Conservation (phyloP, 2,888 invertebrate genomes). For the Diachrysia chrysitis region DNA sequence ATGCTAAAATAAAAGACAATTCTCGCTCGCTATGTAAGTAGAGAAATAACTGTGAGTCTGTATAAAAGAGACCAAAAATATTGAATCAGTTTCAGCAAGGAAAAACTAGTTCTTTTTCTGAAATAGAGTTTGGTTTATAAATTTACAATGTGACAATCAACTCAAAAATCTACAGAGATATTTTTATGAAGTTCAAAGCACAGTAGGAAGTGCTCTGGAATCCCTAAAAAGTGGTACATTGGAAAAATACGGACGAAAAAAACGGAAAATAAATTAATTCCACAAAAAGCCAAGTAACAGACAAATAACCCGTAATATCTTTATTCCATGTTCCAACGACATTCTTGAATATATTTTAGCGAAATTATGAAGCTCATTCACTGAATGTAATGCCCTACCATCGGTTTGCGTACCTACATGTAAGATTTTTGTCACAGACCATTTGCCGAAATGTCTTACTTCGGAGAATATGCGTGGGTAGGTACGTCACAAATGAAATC, state of each 20-base stretch:
- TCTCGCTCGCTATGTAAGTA: too few relatives aligned
- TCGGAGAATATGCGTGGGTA: conserved; percentile 26
- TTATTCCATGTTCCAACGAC: conserved; percentile 22
- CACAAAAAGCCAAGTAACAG: conserved; percentile 20
- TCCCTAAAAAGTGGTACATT: not conserved
- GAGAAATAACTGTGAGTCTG: too few relatives aligned
- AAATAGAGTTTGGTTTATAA: too few relatives aligned
- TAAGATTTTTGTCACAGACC: conserved; percentile 50
- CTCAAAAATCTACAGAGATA: too few relatives aligned
- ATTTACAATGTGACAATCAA: too few relatives aligned
- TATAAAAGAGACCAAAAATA: too few relatives aligned
- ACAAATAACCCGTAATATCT: conserved; percentile 45
- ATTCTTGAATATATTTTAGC: conserved; percentile 50
- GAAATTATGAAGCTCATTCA: conserved; percentile 54
- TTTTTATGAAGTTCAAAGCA: not conserved
- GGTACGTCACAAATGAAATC: conserved; percentile 40
- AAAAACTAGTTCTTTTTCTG: too few relatives aligned
- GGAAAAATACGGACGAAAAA: not conserved
- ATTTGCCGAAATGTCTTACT: conserved; percentile 41
- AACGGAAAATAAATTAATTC: conserved; percentile 17
- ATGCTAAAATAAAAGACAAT: too few relatives aligned
- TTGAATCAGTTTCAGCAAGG: too few relatives aligned
- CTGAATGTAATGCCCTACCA: conserved; percentile 44
- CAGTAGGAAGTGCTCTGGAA: too few relatives aligned
- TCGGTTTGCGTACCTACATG: conserved; percentile 35